These are phyloP conservation scores for Vicugna pacos DNA, from an alignment of 2,113 vertebrate genomes.

Conservation along the genomic window DNA sequence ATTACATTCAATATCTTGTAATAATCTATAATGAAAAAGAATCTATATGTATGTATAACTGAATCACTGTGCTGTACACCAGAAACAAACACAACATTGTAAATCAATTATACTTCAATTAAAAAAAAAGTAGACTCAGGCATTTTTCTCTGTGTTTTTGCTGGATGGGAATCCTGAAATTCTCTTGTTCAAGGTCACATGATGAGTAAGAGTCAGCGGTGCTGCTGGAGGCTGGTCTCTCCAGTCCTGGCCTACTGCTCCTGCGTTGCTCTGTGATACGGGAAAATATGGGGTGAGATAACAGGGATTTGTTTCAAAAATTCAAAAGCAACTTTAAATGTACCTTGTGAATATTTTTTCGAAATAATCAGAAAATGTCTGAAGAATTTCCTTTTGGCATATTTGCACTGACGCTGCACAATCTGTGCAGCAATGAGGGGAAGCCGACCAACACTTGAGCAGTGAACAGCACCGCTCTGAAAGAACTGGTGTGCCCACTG, in stretches of 20 bases:
- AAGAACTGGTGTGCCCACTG: not conserved
- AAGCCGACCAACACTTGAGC: not conserved
- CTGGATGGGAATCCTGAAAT: not conserved
- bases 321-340: constrained; percentile 26
- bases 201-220: not conserved
- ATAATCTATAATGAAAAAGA: too few relatives aligned
- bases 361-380: not conserved
- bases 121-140: not conserved
- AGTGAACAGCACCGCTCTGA: not conserved
- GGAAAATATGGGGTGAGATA: not conserved
- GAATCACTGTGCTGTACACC: too few relatives aligned
- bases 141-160: constrained; percentile 23
- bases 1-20: too few relatives aligned
- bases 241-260: not conserved
- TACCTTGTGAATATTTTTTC: not conserved
- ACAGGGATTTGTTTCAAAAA: not conserved
- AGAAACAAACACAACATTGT: too few relatives aligned
- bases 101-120: too few relatives aligned
- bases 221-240: not conserved
- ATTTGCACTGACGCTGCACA: not conserved
- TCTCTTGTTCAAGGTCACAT: not conserved
- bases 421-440: not conserved
- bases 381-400: not conserved
- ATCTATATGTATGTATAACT: too few relatives aligned
- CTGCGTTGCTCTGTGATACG: not conserved